Evolutionary conservation across 2,113 vertebrate genomes (phyloP).

Genomic region (Emydocephalus ijimae): DNA sequence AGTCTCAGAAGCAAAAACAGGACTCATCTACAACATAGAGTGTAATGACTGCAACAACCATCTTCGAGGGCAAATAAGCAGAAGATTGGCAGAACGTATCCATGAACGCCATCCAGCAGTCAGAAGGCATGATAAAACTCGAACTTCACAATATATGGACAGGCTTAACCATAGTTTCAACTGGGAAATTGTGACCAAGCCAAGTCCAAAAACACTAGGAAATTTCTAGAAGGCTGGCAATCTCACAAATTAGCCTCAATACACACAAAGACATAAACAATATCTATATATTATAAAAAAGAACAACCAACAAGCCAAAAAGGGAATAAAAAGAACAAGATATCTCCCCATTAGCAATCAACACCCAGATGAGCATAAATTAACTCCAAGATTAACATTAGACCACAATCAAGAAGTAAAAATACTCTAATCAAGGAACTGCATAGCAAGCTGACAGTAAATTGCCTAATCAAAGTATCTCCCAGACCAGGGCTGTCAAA

Average conservation of each 20-base stretch:
- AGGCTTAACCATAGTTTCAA: not conserved
- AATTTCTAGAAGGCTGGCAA: not conserved
- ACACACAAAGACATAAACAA: not conserved
- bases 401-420: not conserved
- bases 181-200: not conserved
- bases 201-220: not conserved
- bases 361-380: not conserved
- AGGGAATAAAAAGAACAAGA: not conserved
- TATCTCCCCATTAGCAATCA: not conserved
- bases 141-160: not conserved
- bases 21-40: not conserved
- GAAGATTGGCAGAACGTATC: not conserved
- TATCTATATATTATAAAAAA: not conserved
- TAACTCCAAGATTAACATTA: not conserved
- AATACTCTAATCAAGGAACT: too few relatives aligned
- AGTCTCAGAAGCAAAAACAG: not conserved
- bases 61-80: not conserved
- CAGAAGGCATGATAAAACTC: not conserved
- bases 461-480: too few relatives aligned
- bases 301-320: not conserved
- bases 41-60: not conserved
- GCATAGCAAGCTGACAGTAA: too few relatives aligned
- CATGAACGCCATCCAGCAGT: not conserved
- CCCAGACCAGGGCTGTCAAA: too few relatives aligned
- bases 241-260: not conserved